These are phyloP conservation scores for Rhodeus uyekii DNA, from an alignment of 2,797 vertebrate genomes.

Conservation along the genomic window DNA sequence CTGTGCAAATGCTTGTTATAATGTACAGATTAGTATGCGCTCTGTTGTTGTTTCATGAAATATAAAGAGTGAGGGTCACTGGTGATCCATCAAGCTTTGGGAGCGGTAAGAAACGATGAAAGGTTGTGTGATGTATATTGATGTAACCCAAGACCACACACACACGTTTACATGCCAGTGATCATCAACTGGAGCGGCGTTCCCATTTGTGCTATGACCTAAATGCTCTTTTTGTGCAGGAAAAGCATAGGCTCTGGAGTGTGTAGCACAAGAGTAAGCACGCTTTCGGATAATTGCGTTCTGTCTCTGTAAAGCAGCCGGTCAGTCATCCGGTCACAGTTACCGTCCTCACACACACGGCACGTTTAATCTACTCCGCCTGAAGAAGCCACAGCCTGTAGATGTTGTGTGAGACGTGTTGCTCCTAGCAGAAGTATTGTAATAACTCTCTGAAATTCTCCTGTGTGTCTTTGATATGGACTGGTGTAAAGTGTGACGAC, in stretches of 20 bases:
- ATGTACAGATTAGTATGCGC: no score
- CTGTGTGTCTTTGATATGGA: neutral
- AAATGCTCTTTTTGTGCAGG: neutral
- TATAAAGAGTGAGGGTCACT: no score
- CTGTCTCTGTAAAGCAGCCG: no score
- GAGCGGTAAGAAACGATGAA: no score
- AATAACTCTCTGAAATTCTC: no score
- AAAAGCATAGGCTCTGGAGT: neutral
- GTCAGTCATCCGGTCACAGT: no score
- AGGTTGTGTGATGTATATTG: no score
- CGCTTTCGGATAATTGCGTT: neutral
- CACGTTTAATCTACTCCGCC: neutral
- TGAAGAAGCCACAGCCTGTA: neutral
- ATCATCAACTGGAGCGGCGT: neutral
- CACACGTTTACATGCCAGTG: neutral
- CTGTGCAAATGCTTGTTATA: neutral
- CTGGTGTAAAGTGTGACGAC: neutral
- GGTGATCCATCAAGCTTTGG: no score
- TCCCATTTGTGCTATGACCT: neutral
- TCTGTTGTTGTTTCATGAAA: no score
- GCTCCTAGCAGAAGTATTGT: no score
- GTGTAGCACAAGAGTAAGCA: neutral
- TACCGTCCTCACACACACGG: no score
- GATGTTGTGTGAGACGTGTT: no score
- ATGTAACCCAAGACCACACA: neutral